Evolutionary conservation across 2,113 vertebrate genomes (phyloP).

Genomic region (Propithecus coquereli): DNA sequence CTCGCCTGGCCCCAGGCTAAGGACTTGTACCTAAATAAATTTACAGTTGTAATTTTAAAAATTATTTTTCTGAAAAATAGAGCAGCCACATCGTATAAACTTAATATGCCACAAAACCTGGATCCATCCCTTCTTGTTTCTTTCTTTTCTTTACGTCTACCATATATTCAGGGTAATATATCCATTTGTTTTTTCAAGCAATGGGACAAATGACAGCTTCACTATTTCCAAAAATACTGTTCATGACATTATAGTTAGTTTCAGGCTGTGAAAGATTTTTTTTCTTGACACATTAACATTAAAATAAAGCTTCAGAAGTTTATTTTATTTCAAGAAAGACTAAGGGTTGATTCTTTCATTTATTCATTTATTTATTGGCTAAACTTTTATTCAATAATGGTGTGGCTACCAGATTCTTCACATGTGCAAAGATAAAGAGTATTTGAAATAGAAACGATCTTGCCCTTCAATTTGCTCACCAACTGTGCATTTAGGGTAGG

Average conservation of each 20-base stretch:
- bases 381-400: not conserved
- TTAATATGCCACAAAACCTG: not conserved
- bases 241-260: not conserved
- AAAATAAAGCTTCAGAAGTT: not conserved
- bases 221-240: not conserved
- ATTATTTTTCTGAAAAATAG: not conserved
- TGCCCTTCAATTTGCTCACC: not conserved
- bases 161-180: not conserved
- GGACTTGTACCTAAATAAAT: not conserved
- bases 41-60: not conserved
- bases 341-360: not conserved
- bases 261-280: not conserved
- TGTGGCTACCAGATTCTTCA: not conserved
- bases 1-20: not conserved
- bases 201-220: not conserved
- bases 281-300: not conserved
- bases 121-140: not conserved
- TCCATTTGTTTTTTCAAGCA: not conserved
- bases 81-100: not conserved
- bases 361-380: not conserved
- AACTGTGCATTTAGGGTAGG: not conserved
- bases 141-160: not conserved
- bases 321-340: not conserved
- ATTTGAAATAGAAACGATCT: not conserved
- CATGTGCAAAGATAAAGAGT: not conserved